These are phyloP conservation scores for Temnothorax unifasciatus DNA, from an alignment of 2,888 invertebrate species.

Conservation along the genomic window DNA sequence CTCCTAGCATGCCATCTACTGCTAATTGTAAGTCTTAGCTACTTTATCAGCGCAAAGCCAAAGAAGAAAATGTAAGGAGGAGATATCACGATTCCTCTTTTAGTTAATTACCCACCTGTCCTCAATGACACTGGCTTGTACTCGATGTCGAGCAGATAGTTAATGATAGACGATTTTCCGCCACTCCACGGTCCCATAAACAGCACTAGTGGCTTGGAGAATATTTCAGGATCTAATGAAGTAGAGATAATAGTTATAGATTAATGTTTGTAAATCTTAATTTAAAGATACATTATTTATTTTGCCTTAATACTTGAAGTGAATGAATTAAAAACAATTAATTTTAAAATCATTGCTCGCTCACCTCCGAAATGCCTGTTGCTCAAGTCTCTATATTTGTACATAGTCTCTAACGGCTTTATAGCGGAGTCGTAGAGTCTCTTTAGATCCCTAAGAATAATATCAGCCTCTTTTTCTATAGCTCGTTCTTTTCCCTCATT, in stretches of 20 bases:
- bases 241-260: not conserved
- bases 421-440: constrained; percentile 94
- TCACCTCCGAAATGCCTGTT: constrained; percentile 94
- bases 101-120: constrained; percentile 90
- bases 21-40: constrained; percentile 50
- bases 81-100: constrained; percentile 29
- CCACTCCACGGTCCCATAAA: constrained; percentile 99
- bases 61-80: constrained; percentile 39
- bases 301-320: not conserved
- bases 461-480: constrained; percentile 91
- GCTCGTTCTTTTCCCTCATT: constrained; percentile 91
- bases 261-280: not conserved
- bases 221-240: constrained; percentile 94
- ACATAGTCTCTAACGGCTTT: constrained; percentile 95
- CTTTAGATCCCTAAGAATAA: constrained; percentile 94
- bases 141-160: constrained; percentile 96
- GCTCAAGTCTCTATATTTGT: constrained; percentile 96
- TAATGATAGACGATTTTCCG: constrained; percentile 97
- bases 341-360: constrained; percentile 11
- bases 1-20: constrained; percentile 69
- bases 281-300: not conserved
- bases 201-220: constrained; percentile 96
- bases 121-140: constrained; percentile 93
- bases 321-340: not conserved
- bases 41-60: constrained; percentile 56